These are phyloP conservation scores for Prionchulus punctatus DNA, from an alignment of 2,888 invertebrate species.

Conservation along the genomic window DNA sequence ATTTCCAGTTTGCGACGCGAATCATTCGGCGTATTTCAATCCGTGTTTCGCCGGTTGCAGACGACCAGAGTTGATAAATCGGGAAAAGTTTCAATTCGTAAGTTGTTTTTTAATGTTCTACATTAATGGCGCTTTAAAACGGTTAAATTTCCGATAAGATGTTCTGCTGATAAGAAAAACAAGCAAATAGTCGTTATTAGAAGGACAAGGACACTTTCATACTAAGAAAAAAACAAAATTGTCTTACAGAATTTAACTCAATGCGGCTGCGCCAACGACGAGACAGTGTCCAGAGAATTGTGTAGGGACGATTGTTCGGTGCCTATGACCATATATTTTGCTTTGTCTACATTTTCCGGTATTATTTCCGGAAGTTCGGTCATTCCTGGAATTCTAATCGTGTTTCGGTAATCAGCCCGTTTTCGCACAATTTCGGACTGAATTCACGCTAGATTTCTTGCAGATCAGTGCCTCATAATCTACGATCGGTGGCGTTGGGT, in stretches of 20 bases:
- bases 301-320: conserved; percentile 18
- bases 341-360: conserved; percentile 19
- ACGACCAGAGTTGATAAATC: not conserved
- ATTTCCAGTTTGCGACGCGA: conserved; percentile 32
- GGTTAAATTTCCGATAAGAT: too few relatives aligned
- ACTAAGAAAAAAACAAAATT: not conserved
- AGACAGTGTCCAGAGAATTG: not conserved
- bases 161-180: too few relatives aligned
- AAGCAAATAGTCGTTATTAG: not conserved
- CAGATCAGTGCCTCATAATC: conserved; percentile 7
- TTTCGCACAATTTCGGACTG: not conserved
- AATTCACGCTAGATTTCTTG: not conserved
- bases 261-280: too few relatives aligned
- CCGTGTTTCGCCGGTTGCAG: conserved; percentile 32
- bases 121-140: too few relatives aligned
- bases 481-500: conserved; percentile 10
- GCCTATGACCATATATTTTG: conserved; percentile 3
- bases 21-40: conserved; percentile 29
- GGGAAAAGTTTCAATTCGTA: not conserved
- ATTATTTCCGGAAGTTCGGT: conserved; percentile 28
- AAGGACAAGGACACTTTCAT: too few relatives aligned
- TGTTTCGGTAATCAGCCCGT: conserved; percentile 18
- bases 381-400: conserved; percentile 28
- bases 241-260: too few relatives aligned
- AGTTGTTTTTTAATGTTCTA: too few relatives aligned